A percentile compares a stretch with the other conserved stretches of the same genome.
These are phyloP conservation scores for Crypturellus undulatus DNA, from an alignment of 2,113 vertebrate genomes.

Conservation along the genomic window DNA sequence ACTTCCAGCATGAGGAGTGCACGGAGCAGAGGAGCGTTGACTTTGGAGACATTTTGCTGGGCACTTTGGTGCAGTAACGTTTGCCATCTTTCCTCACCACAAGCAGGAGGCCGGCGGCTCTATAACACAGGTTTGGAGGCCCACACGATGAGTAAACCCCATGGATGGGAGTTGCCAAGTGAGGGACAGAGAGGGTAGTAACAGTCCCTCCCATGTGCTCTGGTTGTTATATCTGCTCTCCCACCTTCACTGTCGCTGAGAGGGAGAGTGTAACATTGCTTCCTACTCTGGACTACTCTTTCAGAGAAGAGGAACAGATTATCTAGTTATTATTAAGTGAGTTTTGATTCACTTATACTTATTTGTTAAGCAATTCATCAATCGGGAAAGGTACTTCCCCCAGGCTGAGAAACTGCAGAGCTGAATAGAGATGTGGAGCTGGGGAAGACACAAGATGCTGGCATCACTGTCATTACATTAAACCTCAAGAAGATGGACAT, in stretches of 20 bases:
- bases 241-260: accelerated
- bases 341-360: neutral
- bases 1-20: constrained; percentile 50
- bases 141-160: neutral
- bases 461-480: neutral
- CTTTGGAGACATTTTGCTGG: constrained; percentile 34
- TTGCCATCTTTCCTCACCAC: neutral
- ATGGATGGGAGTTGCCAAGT: accelerated
- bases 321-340: neutral
- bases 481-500: neutral
- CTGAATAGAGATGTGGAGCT: neutral
- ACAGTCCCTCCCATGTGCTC: neutral
- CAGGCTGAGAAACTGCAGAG: neutral
- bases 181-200: neutral
- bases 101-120: neutral
- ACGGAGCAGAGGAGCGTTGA: neutral
- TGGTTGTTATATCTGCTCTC: neutral
- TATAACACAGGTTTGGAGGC: neutral
- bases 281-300: neutral
- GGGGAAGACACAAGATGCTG: neutral
- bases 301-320: neutral
- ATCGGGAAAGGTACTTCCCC: neutral
- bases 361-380: neutral
- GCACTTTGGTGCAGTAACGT: neutral
- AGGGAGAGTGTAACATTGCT: neutral